phyloP scores from a whole-genome alignment of 2,113 vertebrate genomes.

The Butorides virescens region DNA sequence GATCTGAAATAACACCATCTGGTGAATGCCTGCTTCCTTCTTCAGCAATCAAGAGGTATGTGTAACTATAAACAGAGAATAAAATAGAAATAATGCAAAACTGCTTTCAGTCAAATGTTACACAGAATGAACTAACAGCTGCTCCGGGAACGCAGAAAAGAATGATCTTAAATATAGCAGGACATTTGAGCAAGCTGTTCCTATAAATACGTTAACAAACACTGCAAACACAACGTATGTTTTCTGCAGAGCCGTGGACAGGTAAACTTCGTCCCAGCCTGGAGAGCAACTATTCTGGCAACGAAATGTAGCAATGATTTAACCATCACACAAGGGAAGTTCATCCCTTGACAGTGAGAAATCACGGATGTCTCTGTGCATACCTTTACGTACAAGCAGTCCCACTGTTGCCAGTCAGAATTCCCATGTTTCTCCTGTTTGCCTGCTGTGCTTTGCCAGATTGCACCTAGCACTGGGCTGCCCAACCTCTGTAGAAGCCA shows the following conservation, averaged over 20 bases:
- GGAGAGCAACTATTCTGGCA: not conserved
- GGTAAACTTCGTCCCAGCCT: not conserved
- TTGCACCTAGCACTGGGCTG: not conserved
- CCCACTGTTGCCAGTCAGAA: not conserved
- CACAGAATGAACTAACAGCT: slow-evolving; percentile 14
- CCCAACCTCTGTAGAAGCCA: not conserved
- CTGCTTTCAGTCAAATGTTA: not conserved
- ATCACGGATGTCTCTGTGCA: not conserved
- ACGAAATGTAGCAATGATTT: not conserved
- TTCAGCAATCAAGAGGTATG: not conserved
- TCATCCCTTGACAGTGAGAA: not conserved
- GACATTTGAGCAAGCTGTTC: not conserved
- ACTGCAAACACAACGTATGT: not conserved
- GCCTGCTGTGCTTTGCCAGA: not conserved
- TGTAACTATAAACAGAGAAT: slow-evolving; percentile 27
- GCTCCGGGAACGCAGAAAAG: slow-evolving; percentile 1
- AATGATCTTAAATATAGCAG: not conserved
- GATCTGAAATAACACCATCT: slow-evolving; percentile 35
- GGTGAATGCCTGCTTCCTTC: not conserved
- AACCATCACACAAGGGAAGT: not conserved
- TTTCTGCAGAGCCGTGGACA: not conserved
- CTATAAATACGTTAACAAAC: not conserved
- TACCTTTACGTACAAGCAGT: not conserved
- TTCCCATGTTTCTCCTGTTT: not conserved
- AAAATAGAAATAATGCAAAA: slow-evolving; percentile 28